Percentiles rank a stretch among this genome's conserved stretches.
Evolutionary conservation across 1,140 invertebrate species (phyloP).

Genomic region (Formica exsecta): DNA sequence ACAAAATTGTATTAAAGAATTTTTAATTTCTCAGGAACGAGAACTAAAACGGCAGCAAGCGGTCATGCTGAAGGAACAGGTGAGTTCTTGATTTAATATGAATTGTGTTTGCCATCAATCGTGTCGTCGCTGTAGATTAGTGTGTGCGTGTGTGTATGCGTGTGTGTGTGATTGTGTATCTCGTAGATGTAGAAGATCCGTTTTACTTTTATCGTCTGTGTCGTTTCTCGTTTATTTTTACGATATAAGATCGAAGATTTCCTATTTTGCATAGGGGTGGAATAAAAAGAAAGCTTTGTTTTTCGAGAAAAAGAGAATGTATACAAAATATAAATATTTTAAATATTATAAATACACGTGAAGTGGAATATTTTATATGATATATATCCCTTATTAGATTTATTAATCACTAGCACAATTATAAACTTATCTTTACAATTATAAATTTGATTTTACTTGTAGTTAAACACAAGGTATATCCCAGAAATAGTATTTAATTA

Average conservation of each 20-base stretch:
- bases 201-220: conserved; percentile 61
- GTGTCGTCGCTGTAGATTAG: conserved; percentile 70
- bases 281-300: background rate
- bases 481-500: conserved; percentile 8
- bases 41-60: conserved; percentile 95
- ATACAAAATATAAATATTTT: background rate
- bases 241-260: background rate
- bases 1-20: conserved; percentile 17
- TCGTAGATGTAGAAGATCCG: conserved; percentile 67
- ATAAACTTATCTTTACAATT: background rate
- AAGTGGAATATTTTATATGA: conserved; percentile 7
- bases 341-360: background rate
- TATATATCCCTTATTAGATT: background rate
- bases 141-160: conserved; percentile 47
- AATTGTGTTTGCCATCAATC: conserved; percentile 52
- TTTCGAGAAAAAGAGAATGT: background rate
- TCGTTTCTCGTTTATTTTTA: conserved; percentile 41
- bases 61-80: conserved; percentile 95
- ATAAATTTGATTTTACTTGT: background rate
- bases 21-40: conserved; percentile 90
- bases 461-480: background rate
- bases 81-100: conserved; percentile 84
- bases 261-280: background rate
- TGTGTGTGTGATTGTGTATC: conserved; percentile 46
- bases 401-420: background rate